Evolutionary conservation across 37 sponge, comb jelly and placozoan species (phyloP), one percentile per base, ranked within the genome.

Genomic region (Halisarca cf. caerulea): DNA sequence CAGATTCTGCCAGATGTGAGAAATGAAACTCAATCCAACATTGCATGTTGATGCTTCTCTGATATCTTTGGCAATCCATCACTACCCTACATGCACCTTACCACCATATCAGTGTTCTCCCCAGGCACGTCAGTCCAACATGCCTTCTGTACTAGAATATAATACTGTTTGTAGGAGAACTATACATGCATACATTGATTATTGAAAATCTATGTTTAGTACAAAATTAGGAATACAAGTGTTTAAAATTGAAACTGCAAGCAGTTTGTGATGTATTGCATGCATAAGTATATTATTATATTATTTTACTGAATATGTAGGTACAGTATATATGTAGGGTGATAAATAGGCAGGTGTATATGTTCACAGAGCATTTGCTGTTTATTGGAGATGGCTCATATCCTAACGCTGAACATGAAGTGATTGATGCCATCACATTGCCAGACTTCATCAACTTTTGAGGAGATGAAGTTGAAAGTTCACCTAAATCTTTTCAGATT

Each of bases 1-100:
- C 79, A 85, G 55, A 85, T 80, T 35, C 69, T 80, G 5, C 86
- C 86, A 33, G 79, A 79, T 25, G 43, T 79, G 15, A 42, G 9
- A 24, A 24, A 53, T 85, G 79, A 69, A n/a, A 57, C 54, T 14
- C 14, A 71, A 58, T 11, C 34, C 1, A 58, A 0, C 66, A 85
- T 64, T n/a, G n/a, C n/a, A n/a, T 32, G 69, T 83, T 28, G 84
- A 83, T 37, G 72, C 84, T 3, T 32, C 58, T 38, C 30, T 83
- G 45, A 71, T 62, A 40, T 6, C 84, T 83, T 23, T 83, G 74
- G 84, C 57, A 32, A 51, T 32, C 37, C 6, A 28, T 83, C 8
- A 62, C 34, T 5, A 30, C 70, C 23, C 17, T 40, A 35, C 43
- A 83, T 27, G n/a, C n/a, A n/a, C n/a, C 84, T 83, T 3, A 24